Evolutionary conservation across 2,113 vertebrate genomes (phyloP).

Genomic region (Ptilonorhynchus violaceus): DNA sequence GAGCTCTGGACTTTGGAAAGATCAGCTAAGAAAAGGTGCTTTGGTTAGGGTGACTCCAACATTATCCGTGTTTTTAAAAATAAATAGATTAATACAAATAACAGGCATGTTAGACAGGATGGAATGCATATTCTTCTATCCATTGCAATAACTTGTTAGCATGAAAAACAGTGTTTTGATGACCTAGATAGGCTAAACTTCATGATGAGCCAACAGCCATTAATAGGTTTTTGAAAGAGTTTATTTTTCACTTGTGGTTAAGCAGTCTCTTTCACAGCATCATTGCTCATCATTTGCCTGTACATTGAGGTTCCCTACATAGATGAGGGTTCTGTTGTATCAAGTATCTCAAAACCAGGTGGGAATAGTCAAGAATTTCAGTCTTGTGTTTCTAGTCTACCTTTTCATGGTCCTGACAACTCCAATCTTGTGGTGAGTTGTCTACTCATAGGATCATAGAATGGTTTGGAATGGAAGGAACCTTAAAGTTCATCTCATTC

Average conservation of each 20-base stretch:
- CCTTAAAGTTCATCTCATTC: background rate
- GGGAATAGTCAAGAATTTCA: background rate
- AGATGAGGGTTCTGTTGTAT: background rate
- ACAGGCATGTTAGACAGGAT: background rate
- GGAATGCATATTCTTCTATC: background rate
- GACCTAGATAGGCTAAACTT: background rate
- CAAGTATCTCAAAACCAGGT: background rate
- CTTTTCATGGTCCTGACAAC: background rate
- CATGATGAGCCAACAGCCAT: background rate
- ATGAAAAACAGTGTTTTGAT: background rate
- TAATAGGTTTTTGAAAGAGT: background rate
- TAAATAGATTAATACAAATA: background rate
- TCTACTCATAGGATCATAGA: background rate
- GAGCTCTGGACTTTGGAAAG: background rate
- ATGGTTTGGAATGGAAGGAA: background rate
- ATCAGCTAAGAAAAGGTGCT: background rate
- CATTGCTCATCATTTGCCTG: background rate
- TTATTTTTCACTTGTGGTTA: background rate
- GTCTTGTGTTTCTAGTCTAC: background rate
- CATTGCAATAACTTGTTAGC: background rate
- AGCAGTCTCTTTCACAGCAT: background rate
- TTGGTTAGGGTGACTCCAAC: background rate
- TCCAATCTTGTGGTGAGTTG: background rate
- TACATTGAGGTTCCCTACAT: background rate
- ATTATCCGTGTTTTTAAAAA: background rate